Percentiles rank a stretch among this genome's conserved stretches.
phyloP scores from a whole-genome alignment of 1,140 invertebrate genomes.

The Bacillus rossius region DNA sequence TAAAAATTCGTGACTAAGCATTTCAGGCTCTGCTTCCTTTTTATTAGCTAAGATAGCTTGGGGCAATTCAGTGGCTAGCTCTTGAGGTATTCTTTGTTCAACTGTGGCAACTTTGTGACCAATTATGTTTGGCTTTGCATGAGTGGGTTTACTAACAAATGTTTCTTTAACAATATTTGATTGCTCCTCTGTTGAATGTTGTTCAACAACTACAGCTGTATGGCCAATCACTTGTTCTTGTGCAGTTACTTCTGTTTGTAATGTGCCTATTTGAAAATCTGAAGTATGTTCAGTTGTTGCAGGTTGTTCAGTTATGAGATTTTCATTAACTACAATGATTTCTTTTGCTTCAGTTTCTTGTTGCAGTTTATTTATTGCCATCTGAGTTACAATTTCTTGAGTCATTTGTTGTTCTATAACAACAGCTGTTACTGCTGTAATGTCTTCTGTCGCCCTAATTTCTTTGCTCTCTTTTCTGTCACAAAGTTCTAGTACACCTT shows the following conservation, averaged over 20 bases:
- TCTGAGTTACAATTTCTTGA: not conserved
- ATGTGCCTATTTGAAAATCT: not conserved
- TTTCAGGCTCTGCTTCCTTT: constrained; percentile 9
- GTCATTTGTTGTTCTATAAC: not conserved
- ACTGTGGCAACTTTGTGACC: constrained; percentile 4
- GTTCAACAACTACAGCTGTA: constrained; percentile 2
- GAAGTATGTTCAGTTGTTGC: not conserved
- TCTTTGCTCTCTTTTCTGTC: not conserved
- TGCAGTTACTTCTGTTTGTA: not conserved
- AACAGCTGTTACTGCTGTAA: not conserved
- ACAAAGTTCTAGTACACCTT: constrained; percentile 1
- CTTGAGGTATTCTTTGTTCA: constrained; percentile 11
- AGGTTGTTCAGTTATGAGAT: not conserved
- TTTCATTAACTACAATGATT: not conserved
- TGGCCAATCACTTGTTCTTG: not conserved
- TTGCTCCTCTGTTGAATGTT: not conserved
- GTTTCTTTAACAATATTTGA: not conserved
- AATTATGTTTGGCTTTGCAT: not conserved
- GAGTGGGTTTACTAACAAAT: not conserved
- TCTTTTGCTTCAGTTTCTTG: not conserved
- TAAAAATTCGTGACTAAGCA: constrained; percentile 9
- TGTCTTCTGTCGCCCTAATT: not conserved
- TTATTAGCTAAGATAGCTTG: not conserved
- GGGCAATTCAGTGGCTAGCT: constrained; percentile 8
- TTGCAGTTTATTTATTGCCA: not conserved